These are phyloP conservation scores for Todiramphus chloris DNA, from an alignment of 2,113 vertebrate genomes.

Conservation along the genomic window DNA sequence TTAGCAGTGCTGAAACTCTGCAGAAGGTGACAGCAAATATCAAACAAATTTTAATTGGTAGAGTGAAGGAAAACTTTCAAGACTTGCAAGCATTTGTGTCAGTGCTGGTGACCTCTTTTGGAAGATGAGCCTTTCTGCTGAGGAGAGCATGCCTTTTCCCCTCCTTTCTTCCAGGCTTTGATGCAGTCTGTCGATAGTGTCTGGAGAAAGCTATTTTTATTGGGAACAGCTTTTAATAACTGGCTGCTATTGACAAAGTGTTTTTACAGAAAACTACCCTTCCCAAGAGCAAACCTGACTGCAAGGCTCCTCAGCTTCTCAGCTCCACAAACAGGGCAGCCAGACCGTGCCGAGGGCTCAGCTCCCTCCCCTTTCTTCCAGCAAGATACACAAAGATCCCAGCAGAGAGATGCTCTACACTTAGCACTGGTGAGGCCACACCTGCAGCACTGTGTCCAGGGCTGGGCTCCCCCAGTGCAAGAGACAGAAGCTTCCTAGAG, in stretches of 20 bases:
- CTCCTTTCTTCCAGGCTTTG: neutral
- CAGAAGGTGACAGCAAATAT: neutral
- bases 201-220: neutral
- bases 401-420: too few relatives aligned
- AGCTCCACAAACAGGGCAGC: neutral
- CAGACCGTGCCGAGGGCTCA: neutral
- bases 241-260: neutral
- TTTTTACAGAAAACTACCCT: neutral
- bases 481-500: neutral
- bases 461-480: too few relatives aligned
- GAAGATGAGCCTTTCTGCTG: neutral
- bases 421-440: too few relatives aligned
- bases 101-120: neutral
- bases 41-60: neutral
- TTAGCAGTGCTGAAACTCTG: neutral
- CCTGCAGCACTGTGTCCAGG: too few relatives aligned
- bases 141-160: neutral
- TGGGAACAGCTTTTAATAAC: neutral
- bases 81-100: neutral
- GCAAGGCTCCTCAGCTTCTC: neutral
- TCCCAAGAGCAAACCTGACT: neutral
- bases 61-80: neutral
- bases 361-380: neutral
- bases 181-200: neutral
- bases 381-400: neutral